These are phyloP conservation scores for Anorthoa munda DNA, from an alignment of 2,888 invertebrate genomes.

Conservation along the genomic window DNA sequence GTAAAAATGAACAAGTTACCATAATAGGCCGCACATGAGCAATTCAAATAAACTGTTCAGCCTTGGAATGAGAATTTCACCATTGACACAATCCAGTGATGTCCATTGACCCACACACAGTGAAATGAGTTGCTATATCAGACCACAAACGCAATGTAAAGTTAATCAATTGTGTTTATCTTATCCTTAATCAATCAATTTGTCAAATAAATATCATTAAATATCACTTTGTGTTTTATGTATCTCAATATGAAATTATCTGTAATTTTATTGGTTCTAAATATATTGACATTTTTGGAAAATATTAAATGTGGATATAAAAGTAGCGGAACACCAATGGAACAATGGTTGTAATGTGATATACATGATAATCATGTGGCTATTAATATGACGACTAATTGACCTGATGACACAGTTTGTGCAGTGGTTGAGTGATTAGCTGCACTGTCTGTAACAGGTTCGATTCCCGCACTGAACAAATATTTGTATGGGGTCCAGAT, in stretches of 20 bases:
- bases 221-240: too few relatives aligned
- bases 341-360: too few relatives aligned
- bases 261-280: too few relatives aligned
- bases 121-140: conserved; percentile 10
- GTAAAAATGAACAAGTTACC: conserved; percentile 2
- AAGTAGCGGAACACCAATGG: too few relatives aligned
- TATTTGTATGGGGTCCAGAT: too few relatives aligned
- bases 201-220: too few relatives aligned
- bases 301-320: not conserved
- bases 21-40: conserved; percentile 11
- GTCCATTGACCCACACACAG: conserved; percentile 12
- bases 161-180: not conserved
- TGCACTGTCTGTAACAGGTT: too few relatives aligned
- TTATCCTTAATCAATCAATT: too few relatives aligned
- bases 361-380: not conserved
- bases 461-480: too few relatives aligned
- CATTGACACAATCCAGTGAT: conserved; percentile 30
- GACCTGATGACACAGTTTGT: too few relatives aligned
- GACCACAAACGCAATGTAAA: not conserved
- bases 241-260: too few relatives aligned
- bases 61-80: conserved; percentile 51
- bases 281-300: not conserved
- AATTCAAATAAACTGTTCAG: conserved; percentile 37
- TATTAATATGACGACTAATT: not conserved
- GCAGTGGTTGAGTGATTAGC: too few relatives aligned